phyloP scores from a whole-genome alignment of 2,888 invertebrate genomes.

The Brachycybe producta region DNA sequence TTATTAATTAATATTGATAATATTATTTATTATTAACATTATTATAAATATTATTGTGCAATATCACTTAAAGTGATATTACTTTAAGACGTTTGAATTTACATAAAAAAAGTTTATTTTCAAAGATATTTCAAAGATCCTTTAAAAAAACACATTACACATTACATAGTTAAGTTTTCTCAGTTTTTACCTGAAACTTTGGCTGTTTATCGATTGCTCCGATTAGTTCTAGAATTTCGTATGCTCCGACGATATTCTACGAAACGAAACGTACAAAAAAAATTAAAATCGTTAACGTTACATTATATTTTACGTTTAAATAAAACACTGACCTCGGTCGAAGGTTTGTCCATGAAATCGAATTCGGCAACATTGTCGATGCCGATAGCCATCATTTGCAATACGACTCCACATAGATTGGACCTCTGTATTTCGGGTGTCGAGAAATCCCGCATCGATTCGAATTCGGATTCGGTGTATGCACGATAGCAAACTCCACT shows the following conservation, averaged over 20 bases:
- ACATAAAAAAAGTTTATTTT: too few relatives aligned
- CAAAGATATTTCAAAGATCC: too few relatives aligned
- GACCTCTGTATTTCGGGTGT: slow-evolving; percentile 76
- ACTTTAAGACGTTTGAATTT: too few relatives aligned
- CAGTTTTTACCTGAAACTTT: slow-evolving; percentile 19
- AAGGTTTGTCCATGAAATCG: slow-evolving; percentile 81
- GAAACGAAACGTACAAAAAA: slow-evolving; percentile 1
- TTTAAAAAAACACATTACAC: slow-evolving; percentile 5
- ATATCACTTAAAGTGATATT: too few relatives aligned
- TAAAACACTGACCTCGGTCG: slow-evolving; percentile 44
- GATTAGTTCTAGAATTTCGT: slow-evolving; percentile 37
- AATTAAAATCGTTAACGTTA: not conserved
- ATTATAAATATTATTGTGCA: too few relatives aligned
- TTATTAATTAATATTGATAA: too few relatives aligned
- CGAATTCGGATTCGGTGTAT: slow-evolving; percentile 65
- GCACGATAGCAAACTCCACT: slow-evolving; percentile 76
- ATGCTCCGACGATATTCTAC: slow-evolving; percentile 32
- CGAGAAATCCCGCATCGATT: slow-evolving; percentile 52
- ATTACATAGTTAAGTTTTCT: slow-evolving; percentile 29
- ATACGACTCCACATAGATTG: slow-evolving; percentile 55
- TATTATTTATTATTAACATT: too few relatives aligned
- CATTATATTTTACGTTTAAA: not conserved
- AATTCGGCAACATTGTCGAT: slow-evolving; percentile 62
- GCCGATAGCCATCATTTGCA: slow-evolving; percentile 73
- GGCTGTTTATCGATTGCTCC: slow-evolving; percentile 48